These are phyloP conservation scores for Anthrax anthrax DNA, from an alignment of 2,888 invertebrate genomes.

Conservation along the genomic window DNA sequence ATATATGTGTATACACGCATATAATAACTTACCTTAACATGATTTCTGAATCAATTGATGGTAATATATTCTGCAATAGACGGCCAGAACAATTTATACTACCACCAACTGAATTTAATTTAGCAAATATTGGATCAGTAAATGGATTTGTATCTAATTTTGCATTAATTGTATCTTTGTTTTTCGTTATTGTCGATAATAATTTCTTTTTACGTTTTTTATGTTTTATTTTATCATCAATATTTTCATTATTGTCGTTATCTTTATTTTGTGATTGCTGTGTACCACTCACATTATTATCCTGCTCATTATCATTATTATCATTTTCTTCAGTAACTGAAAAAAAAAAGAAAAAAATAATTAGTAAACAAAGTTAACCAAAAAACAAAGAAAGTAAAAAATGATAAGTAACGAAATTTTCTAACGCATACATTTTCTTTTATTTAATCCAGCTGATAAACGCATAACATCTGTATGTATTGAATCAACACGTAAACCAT, in stretches of 20 bases:
- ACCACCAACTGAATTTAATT: conserved; percentile 43
- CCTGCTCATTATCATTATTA: conserved; percentile 6
- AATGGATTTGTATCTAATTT: conserved; percentile 31
- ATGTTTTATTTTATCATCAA: conserved; percentile 14
- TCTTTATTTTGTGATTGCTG: neutral
- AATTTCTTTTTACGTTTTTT: conserved; percentile 22
- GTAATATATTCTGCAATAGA: conserved; percentile 43
- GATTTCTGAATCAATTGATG: conserved; percentile 36
- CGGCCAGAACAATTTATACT: conserved; percentile 47
- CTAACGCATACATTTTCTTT: conserved; percentile 18
- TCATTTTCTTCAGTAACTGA: conserved; percentile 6
- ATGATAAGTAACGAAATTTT: neutral
- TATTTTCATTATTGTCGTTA: conserved; percentile 13
- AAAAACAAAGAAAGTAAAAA: neutral
- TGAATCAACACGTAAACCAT: conserved; percentile 74
- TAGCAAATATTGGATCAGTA: conserved; percentile 46
- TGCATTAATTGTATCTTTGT: conserved; percentile 30
- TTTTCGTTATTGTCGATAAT: conserved; percentile 30
- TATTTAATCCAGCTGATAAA: conserved; percentile 48
- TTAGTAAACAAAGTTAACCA: no score
- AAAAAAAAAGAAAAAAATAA: neutral
- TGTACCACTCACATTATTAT: conserved; percentile 13
- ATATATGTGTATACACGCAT: no score
- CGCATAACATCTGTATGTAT: conserved; percentile 67
- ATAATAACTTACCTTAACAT: conserved; percentile 16